Evolutionary conservation across 1,140 invertebrate genomes (phyloP).

Genomic region (Venturia canescens): DNA sequence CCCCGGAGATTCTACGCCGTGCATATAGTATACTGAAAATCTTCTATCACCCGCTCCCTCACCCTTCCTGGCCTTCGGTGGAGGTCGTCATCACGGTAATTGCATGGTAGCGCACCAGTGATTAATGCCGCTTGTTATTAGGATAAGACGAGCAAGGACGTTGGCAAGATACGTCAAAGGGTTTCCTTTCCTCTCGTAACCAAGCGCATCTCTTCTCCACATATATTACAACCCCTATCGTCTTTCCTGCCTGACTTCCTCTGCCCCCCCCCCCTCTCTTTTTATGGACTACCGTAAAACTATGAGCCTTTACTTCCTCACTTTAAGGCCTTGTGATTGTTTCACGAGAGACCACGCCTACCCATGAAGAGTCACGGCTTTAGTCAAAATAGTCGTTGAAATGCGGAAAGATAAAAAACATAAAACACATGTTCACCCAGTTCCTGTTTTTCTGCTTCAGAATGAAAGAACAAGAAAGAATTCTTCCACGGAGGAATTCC

Average conservation of each 20-base stretch:
- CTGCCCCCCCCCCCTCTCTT: background rate
- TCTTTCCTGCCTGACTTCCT: background rate
- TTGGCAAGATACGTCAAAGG: constrained; percentile 59
- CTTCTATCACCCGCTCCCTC: background rate
- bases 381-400: background rate
- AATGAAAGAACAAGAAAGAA: background rate
- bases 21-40: constrained; percentile 49
- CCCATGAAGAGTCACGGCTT: background rate
- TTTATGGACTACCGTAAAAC: background rate
- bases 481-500: constrained; percentile 25
- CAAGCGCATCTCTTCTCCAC: constrained; percentile 20
- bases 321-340: background rate
- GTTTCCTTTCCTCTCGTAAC: constrained; percentile 40
- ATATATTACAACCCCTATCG: constrained; percentile 29
- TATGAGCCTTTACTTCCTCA: background rate
- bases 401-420: background rate
- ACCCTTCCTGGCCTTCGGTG: background rate
- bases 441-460: background rate
- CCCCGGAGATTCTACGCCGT: constrained; percentile 21
- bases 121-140: constrained; percentile 69
- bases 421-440: background rate
- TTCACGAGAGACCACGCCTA: background rate
- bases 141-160: constrained; percentile 61
- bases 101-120: constrained; percentile 62
- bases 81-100: constrained; percentile 65